phyloP scores from a whole-genome alignment of 2,113 vertebrate species.

The Phaethon lepturus region DNA sequence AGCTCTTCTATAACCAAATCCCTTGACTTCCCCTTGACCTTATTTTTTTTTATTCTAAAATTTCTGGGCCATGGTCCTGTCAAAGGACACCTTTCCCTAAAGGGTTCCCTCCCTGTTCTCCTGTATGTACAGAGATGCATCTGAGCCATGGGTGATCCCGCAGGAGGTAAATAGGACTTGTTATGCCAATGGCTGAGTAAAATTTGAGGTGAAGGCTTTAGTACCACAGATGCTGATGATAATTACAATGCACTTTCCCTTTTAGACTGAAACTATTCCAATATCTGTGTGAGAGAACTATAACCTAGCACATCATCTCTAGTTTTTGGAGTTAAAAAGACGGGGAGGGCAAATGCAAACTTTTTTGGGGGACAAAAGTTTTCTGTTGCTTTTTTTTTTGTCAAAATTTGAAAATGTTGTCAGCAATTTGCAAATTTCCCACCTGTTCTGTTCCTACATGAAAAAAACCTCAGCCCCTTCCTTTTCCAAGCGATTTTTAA shows the following conservation, averaged over 20 bases:
- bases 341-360: not conserved
- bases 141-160: not conserved
- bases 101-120: not conserved
- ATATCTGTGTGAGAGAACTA: not conserved
- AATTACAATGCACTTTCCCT: not conserved
- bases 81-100: not conserved
- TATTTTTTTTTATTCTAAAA: not conserved
- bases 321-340: not conserved
- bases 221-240: rapidly evolving
- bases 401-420: constrained; percentile 12
- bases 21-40: not conserved
- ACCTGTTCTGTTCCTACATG: constrained; percentile 8
- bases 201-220: not conserved
- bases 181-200: not conserved
- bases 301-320: too few species aligned
- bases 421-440: constrained; percentile 34
- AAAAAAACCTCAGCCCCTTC: not conserved
- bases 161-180: rapidly evolving
- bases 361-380: not conserved
- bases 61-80: not conserved
- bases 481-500: constrained; percentile 2
- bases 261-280: not conserved
- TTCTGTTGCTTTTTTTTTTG: not conserved
- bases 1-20: not conserved
- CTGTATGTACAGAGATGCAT: not conserved